A percentile compares a stretch with the other conserved stretches of the same genome.
Evolutionary conservation across 2,113 vertebrate species (phyloP).

Genomic region (Tenrec ecaudatus): DNA sequence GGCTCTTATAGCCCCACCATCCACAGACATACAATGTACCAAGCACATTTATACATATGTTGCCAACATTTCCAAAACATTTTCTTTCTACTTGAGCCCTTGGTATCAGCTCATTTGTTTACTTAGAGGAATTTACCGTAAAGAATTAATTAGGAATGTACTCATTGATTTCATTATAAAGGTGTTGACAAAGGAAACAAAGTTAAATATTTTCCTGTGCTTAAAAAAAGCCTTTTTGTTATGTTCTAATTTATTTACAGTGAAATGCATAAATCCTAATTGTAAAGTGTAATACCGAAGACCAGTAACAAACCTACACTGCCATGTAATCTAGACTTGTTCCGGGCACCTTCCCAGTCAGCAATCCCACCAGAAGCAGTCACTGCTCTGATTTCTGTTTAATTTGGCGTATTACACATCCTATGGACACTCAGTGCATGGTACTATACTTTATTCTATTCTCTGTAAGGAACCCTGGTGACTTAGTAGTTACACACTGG

Average conservation of each 20-base stretch:
- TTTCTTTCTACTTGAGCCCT: too few relatives aligned
- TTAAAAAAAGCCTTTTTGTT: conserved; percentile 23
- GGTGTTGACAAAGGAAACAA: background rate
- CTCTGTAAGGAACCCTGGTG: too few relatives aligned
- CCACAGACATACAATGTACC: too few relatives aligned
- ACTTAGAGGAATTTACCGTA: background rate
- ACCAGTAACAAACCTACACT: conserved; percentile 1
- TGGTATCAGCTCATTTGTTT: too few relatives aligned
- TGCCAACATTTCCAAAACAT: too few relatives aligned
- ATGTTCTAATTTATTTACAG: conserved; percentile 23
- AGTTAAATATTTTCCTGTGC: background rate
- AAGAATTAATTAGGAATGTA: background rate
- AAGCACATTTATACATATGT: too few relatives aligned
- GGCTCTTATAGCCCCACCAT: too few relatives aligned
- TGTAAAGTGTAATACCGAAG: background rate
- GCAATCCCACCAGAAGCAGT: background rate
- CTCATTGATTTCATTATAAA: conserved; percentile 27
- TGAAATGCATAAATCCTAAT: background rate
- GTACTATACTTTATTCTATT: too few relatives aligned
- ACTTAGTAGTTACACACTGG: too few relatives aligned
- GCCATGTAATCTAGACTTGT: background rate
- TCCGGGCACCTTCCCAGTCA: background rate
- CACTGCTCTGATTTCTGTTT: conserved; percentile 25
- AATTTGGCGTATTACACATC: background rate
- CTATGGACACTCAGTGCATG: too few relatives aligned